phyloP scores from a whole-genome alignment of 2,113 vertebrate genomes.

The Lamprotornis superbus region DNA sequence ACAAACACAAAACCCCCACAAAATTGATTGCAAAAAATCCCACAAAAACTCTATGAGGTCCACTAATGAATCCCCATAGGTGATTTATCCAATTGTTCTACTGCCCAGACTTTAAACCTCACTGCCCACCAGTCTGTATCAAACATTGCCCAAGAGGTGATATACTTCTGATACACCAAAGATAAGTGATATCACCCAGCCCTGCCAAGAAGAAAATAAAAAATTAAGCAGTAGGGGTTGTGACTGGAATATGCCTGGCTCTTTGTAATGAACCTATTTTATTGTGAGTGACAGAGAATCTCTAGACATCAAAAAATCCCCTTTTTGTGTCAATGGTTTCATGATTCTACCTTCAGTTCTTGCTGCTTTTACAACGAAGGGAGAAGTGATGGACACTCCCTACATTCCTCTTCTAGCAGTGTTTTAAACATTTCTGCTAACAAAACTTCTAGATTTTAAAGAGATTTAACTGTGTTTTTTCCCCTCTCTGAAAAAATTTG shows the following conservation, averaged over 20 bases:
- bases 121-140: not conserved
- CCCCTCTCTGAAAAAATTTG: not conserved
- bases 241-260: not conserved
- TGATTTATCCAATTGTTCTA: not conserved
- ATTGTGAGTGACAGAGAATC: not conserved
- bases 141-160: not conserved
- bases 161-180: not conserved
- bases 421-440: not conserved
- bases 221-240: not conserved
- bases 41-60: not conserved
- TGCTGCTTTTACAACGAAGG: not conserved
- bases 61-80: not conserved
- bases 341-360: not conserved
- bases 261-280: not conserved
- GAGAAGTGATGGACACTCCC: not conserved
- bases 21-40: not conserved
- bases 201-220: not conserved
- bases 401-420: not conserved
- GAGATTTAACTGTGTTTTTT: not conserved
- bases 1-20: accelerated
- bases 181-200: not conserved
- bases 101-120: not conserved
- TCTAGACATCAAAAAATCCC: not conserved
- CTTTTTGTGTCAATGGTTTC: not conserved
- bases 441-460: not conserved